Evolutionary conservation across 2,797 vertebrate genomes (phyloP).

Genomic region (Malacoraja senta): DNA sequence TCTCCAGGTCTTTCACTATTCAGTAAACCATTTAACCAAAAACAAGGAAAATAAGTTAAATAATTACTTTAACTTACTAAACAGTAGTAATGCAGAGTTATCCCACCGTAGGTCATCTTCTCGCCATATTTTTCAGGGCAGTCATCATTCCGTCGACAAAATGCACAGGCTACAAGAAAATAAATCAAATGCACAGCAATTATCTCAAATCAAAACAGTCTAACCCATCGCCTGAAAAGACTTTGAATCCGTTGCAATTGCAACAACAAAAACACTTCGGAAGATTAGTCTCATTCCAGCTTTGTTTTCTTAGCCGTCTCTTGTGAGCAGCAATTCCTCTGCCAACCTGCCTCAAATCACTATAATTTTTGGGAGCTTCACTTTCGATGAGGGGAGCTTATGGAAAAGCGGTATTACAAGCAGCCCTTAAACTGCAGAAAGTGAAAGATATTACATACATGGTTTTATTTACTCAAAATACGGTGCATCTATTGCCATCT

Average conservation of each 20-base stretch:
- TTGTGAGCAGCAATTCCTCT: not conserved
- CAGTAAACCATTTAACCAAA: not conserved
- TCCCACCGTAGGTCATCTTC: conserved; percentile 68
- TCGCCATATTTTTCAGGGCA: conserved; percentile 83
- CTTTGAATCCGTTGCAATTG: not conserved
- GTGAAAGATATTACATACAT: not conserved
- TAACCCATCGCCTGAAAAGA: not conserved
- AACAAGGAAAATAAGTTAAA: not conserved
- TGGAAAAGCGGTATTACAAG: not conserved
- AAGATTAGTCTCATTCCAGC: not conserved
- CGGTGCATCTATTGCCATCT: not conserved
- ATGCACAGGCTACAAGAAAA: conserved; percentile 65
- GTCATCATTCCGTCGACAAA: conserved; percentile 74
- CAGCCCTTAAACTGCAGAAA: not conserved
- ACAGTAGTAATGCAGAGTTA: conserved; percentile 88
- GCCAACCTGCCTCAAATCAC: not conserved
- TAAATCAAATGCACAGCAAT: conserved; percentile 37
- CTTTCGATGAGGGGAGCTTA: not conserved
- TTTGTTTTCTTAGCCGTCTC: not conserved
- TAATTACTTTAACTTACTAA: conserved; percentile 66
- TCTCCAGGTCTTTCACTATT: not conserved
- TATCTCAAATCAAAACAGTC: not conserved
- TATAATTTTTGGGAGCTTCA: not conserved
- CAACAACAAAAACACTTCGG: not conserved
- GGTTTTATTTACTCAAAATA: not conserved